Evolutionary conservation across 2,888 invertebrate species (phyloP).

Genomic region (Carterocephalus palaemon): DNA sequence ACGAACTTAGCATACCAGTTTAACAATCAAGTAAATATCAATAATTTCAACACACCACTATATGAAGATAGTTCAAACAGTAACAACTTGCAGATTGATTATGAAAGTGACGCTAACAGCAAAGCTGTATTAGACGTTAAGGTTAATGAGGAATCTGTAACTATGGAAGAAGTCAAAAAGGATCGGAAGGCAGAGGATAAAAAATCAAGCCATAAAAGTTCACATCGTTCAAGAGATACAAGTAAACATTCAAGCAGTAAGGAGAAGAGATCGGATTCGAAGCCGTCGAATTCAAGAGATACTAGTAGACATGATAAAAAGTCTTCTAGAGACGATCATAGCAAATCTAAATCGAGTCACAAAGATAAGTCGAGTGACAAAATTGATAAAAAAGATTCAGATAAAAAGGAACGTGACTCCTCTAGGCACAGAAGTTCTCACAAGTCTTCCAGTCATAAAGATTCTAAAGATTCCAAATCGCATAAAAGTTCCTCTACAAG

Average conservation of each 20-base stretch:
- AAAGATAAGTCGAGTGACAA: slow-evolving; percentile 59
- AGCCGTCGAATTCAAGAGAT: slow-evolving; percentile 61
- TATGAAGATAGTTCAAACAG: slow-evolving; percentile 73
- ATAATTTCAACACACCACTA: slow-evolving; percentile 59
- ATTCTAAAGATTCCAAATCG: slow-evolving; percentile 59
- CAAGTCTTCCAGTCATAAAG: slow-evolving; percentile 58
- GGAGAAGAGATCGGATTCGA: slow-evolving; percentile 62
- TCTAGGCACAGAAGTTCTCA: slow-evolving; percentile 65
- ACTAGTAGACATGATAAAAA: slow-evolving; percentile 61
- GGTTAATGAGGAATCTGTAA: slow-evolving; percentile 50
- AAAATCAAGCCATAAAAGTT: slow-evolving; percentile 59
- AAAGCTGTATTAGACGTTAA: slow-evolving; percentile 62
- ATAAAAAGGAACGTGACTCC: slow-evolving; percentile 46
- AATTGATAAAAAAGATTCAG: slow-evolving; percentile 56
- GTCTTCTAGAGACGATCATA: slow-evolving; percentile 56
- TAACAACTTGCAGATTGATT: slow-evolving; percentile 66
- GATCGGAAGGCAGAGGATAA: slow-evolving; percentile 57
- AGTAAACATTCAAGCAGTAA: slow-evolving; percentile 64
- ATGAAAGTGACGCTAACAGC: slow-evolving; percentile 71
- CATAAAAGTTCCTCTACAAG: slow-evolving; percentile 52
- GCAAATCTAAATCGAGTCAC: slow-evolving; percentile 55
- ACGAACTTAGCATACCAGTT: slow-evolving; percentile 56
- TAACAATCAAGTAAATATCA: slow-evolving; percentile 62
- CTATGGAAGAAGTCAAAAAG: slow-evolving; percentile 56
- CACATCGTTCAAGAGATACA: slow-evolving; percentile 64